Percentiles rank a stretch among this genome's conserved stretches.
Evolutionary conservation across 1,140 invertebrate species (phyloP).

Genomic region (Tetramorium simillimum): DNA sequence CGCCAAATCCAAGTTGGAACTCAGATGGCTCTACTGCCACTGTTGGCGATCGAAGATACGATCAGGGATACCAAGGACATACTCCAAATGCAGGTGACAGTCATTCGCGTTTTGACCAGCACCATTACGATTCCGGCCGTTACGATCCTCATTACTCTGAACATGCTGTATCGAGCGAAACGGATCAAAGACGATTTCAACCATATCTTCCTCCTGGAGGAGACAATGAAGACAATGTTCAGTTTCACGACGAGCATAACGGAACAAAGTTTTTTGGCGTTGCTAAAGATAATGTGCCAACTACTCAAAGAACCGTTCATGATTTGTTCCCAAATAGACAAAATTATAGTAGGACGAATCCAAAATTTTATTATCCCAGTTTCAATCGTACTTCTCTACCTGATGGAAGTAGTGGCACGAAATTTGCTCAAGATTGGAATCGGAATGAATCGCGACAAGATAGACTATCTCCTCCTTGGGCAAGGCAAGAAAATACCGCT

Average conservation of each 20-base stretch:
- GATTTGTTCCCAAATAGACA: conserved; percentile 20
- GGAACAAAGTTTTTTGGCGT: neutral
- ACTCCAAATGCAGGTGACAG: neutral
- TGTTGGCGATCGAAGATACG: neutral
- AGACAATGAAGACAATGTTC: conserved; percentile 4
- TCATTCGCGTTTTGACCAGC: neutral
- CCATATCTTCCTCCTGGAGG: neutral
- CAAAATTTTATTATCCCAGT: conserved; percentile 32
- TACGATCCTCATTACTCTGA: conserved; percentile 38
- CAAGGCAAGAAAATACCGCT: conserved; percentile 11
- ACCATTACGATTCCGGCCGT: conserved; percentile 22
- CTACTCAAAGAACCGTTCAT: neutral
- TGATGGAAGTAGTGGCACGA: conserved; percentile 19
- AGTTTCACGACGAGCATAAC: neutral
- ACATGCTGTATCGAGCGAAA: conserved; percentile 41
- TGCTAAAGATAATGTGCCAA: neutral
- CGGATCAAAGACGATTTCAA: conserved; percentile 16
- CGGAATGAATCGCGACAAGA: conserved; percentile 4
- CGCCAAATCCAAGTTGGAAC: conserved; percentile 14
- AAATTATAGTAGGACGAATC: conserved; percentile 44
- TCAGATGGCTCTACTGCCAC: no score
- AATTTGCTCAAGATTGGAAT: neutral
- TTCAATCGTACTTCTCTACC: neutral
- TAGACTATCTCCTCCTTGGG: neutral
- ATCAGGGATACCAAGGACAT: neutral